Conservation (phyloP, 2,797 vertebrate genomes). For the Sebastes elongatus region DNA sequence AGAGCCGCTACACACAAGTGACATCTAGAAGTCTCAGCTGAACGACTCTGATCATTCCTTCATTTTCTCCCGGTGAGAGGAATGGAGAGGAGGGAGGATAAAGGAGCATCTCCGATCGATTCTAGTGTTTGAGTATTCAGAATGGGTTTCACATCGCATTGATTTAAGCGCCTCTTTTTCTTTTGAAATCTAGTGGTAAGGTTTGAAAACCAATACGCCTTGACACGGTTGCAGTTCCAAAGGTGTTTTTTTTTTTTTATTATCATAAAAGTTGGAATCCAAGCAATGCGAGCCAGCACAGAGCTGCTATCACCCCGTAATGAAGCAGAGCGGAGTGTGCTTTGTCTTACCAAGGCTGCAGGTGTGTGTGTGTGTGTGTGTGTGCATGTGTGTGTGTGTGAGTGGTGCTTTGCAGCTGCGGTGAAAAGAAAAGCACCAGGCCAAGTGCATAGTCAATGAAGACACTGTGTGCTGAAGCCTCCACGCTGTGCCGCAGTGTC, state of each 20-base stretch:
- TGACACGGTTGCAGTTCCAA: constrained; percentile 18
- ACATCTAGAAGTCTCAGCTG: not conserved
- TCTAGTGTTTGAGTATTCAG: constrained; percentile 31
- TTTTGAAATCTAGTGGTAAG: constrained; percentile 7
- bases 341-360: constrained; percentile 60
- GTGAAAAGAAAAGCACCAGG: constrained; percentile 41
- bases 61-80: constrained; percentile 1
- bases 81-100: constrained; percentile 1
- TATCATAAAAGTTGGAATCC: constrained; percentile 3
- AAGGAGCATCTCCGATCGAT: constrained; percentile 32
- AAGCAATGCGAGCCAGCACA: constrained; percentile 10
- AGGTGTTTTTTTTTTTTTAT: not conserved
- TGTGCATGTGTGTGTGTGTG: constrained; percentile 31
- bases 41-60: constrained; percentile 13
- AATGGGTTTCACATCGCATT: not conserved
- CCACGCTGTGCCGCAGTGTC: constrained; percentile 73
- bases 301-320: constrained; percentile 24
- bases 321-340: constrained; percentile 27
- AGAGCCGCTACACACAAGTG: not conserved
- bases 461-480: constrained; percentile 67
- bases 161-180: constrained; percentile 16
- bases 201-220: constrained; percentile 33
- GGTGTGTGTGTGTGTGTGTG: constrained; percentile 62
- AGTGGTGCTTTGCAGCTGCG: constrained; percentile 68
- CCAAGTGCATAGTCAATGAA: constrained; percentile 72